Percentiles rank a stretch among this genome's conserved stretches.
phyloP scores from a whole-genome alignment of 2,113 vertebrate species.

The Cricetomys ansorgei region DNA sequence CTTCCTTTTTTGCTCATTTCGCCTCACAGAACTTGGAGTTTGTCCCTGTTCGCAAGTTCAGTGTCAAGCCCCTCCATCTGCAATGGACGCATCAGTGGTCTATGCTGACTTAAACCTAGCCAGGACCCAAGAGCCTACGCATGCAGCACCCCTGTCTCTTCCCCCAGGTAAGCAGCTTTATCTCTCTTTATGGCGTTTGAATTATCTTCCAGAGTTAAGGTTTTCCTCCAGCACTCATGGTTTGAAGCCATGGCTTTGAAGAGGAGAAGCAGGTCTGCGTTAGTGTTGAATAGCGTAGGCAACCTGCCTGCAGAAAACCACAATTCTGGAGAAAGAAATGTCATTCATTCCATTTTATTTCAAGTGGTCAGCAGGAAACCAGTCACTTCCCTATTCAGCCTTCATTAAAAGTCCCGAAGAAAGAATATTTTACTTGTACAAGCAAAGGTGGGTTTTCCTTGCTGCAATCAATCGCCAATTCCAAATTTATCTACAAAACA shows the following conservation, averaged over 20 bases:
- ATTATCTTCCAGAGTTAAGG: not conserved
- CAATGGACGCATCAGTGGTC: not conserved
- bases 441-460: not conserved
- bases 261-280: no score
- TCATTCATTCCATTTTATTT: not conserved
- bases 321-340: not conserved
- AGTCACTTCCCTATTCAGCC: no score
- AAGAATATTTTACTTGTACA: not conserved
- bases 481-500: not conserved
- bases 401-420: not conserved
- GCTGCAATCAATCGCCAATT: not conserved
- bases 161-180: slow-evolving; percentile 49
- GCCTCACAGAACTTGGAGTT: not conserved
- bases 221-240: not conserved
- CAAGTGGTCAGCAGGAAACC: no score
- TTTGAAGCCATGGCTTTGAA: not conserved
- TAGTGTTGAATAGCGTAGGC: not conserved
- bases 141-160: not conserved
- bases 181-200: not conserved
- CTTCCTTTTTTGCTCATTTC: slow-evolving; percentile 28
- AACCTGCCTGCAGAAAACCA: not conserved
- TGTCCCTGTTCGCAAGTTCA: not conserved
- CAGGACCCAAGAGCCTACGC: not conserved
- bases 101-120: slow-evolving; percentile 16
- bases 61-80: not conserved